Conservation (phyloP, 2,797 vertebrate species). For the Melanotaenia pygmaea region DNA sequence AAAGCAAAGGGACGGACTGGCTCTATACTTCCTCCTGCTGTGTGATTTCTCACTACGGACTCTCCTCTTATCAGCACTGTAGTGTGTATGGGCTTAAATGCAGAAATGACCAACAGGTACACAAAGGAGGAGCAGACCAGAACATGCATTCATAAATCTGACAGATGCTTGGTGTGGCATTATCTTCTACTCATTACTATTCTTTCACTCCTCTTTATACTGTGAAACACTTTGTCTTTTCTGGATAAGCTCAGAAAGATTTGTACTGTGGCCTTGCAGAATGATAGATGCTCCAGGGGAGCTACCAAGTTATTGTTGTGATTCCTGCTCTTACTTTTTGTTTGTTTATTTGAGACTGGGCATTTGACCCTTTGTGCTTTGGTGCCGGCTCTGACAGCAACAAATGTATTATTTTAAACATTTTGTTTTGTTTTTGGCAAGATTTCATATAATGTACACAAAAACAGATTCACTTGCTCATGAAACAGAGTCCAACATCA, state of each 20-base stretch:
- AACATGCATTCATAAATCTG: conserved; percentile 67
- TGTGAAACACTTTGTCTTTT: conserved; percentile 56
- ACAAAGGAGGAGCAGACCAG: conserved; percentile 40
- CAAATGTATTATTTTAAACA: conserved; percentile 12
- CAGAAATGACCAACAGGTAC: conserved; percentile 55
- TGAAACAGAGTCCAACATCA: neutral
- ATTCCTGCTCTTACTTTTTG: conserved; percentile 45
- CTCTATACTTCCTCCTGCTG: conserved; percentile 32
- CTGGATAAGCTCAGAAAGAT: conserved; percentile 53
- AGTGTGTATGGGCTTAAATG: conserved; percentile 36
- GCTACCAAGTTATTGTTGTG: conserved; percentile 45
- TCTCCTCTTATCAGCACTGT: conserved; percentile 62
- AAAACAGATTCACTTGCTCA: neutral
- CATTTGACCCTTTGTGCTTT: conserved; percentile 41
- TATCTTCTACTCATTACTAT: conserved; percentile 76
- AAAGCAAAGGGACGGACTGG: conserved; percentile 41
- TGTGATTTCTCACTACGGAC: conserved; percentile 63
- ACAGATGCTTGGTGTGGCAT: conserved; percentile 75
- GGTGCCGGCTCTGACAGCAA: conserved; percentile 1
- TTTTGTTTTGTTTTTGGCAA: neutral
- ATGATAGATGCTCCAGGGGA: conserved; percentile 67
- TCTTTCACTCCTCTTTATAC: conserved; percentile 66
- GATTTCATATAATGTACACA: neutral
- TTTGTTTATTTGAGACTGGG: conserved; percentile 43
- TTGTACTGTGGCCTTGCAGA: conserved; percentile 66